Evolutionary conservation across 2,113 vertebrate genomes (phyloP).

Genomic region (Rhinoderma darwinii): DNA sequence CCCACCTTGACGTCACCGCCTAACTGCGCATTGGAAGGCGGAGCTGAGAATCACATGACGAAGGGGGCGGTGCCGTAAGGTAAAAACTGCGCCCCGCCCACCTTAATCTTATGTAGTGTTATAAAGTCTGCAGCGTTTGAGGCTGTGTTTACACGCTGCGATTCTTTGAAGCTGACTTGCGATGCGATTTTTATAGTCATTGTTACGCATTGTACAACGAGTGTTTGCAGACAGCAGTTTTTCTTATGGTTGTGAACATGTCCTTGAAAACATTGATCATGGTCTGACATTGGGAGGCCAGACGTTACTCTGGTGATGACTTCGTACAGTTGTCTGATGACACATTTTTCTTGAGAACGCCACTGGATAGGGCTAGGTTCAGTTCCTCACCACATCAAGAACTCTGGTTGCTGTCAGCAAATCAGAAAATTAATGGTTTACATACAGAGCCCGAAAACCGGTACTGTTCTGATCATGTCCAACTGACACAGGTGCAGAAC

Average conservation of each 20-base stretch:
- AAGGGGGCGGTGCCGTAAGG: not conserved
- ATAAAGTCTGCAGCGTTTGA: not conserved
- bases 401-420: too few relatives aligned
- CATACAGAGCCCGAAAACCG: too few relatives aligned
- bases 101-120: not conserved
- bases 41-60: not conserved
- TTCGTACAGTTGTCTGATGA: too few relatives aligned
- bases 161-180: too few relatives aligned
- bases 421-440: too few relatives aligned
- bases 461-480: too few relatives aligned
- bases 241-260: not conserved
- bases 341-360: too few relatives aligned
- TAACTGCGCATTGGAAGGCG: constrained; percentile 12
- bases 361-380: too few relatives aligned
- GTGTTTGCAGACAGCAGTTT: not conserved
- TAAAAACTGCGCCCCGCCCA: not conserved
- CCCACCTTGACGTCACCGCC: constrained; percentile 45
- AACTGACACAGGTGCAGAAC: too few relatives aligned
- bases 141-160: not conserved
- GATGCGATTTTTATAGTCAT: not conserved
- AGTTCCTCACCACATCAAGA: too few relatives aligned
- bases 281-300: too few relatives aligned
- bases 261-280: not conserved
- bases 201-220: not conserved
- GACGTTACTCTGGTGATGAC: too few relatives aligned